phyloP scores from a whole-genome alignment of 2,888 invertebrate genomes.

The Hyposoter didymator region DNA sequence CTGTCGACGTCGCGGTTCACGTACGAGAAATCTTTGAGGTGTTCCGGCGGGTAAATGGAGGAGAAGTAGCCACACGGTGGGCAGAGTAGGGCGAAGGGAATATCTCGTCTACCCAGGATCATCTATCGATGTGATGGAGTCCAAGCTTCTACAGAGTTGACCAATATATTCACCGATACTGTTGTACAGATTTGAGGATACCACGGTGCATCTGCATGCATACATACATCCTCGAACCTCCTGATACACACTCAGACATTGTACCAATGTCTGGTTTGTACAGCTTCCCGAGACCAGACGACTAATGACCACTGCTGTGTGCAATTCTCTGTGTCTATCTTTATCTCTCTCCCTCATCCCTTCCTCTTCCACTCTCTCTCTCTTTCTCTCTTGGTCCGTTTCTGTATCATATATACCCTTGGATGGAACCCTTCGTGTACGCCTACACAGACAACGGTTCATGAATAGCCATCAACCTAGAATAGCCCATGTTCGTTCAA shows the following conservation, averaged over 20 bases:
- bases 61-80: neutral
- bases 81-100: conserved; percentile 11
- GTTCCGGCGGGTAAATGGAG: conserved; percentile 4
- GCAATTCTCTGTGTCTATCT: conserved; percentile 12
- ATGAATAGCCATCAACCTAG: conserved; percentile 67
- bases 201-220: conserved; percentile 4
- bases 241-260: conserved; percentile 21
- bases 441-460: conserved; percentile 45
- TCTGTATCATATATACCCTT: conserved; percentile 8
- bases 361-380: neutral
- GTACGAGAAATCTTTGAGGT: conserved; percentile 40
- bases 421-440: conserved; percentile 6
- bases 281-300: conserved; percentile 45
- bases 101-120: conserved; percentile 56
- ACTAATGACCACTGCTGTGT: conserved; percentile 62
- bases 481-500: conserved; percentile 55
- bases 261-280: conserved; percentile 38
- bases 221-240: conserved; percentile 19
- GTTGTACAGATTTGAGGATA: conserved; percentile 45
- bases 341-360: conserved; percentile 14
- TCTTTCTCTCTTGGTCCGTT: neutral
- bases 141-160: conserved; percentile 46
- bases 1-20: conserved; percentile 41
- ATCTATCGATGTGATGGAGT: conserved; percentile 44
- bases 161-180: conserved; percentile 38